phyloP scores from a whole-genome alignment of 1,140 invertebrate species.

The Pogonomyrmex californicus region DNA sequence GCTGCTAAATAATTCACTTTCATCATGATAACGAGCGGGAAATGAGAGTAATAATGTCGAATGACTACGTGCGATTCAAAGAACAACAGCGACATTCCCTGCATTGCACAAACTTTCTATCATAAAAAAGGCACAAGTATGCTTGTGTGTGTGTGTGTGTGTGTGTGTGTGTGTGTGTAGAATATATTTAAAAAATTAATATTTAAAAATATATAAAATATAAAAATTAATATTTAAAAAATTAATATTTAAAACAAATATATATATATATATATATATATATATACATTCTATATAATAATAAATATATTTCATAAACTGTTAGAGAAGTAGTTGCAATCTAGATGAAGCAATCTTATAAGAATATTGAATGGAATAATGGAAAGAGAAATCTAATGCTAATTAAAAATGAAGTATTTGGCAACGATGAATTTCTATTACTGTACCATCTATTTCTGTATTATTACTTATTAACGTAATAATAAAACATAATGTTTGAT shows the following conservation, averaged over 20 bases:
- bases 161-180: neutral
- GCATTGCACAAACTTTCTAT: conserved; percentile 16
- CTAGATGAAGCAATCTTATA: neutral
- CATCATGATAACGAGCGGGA: conserved; percentile 65
- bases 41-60: conserved; percentile 48
- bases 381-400: neutral
- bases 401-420: conserved; percentile 2
- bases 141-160: neutral
- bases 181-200: no score
- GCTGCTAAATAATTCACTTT: conserved; percentile 70
- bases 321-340: neutral
- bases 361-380: neutral
- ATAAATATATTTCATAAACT: neutral
- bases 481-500: neutral
- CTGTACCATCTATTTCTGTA: neutral
- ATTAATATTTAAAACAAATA: no score
- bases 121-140: neutral
- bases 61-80: conserved; percentile 40
- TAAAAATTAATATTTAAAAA: no score
- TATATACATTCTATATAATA: neutral
- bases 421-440: neutral
- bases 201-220: no score
- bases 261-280: no score
- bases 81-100: conserved; percentile 50
- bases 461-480: neutral